phyloP scores from a whole-genome alignment of 1,140 invertebrate species.

The Rhagoletis zephyria region DNA sequence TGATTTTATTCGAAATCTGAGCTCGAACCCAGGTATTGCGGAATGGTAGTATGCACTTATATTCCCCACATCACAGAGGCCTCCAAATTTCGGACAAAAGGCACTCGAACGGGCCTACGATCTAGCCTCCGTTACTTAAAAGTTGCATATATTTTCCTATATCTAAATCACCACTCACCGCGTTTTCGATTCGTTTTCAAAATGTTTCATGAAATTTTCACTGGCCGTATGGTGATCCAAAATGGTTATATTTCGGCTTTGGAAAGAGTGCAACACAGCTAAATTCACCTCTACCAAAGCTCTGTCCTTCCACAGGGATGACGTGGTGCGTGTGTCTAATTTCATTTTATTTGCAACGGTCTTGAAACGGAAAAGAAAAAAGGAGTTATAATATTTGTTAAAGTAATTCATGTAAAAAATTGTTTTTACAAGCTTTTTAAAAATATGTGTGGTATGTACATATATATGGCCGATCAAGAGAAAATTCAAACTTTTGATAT shows the following conservation, averaged over 20 bases:
- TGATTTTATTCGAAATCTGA: no score
- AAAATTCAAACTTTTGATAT: no score
- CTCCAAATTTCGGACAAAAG: no score
- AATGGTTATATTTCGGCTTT: slow-evolving; percentile 89
- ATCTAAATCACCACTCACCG: slow-evolving; percentile 72
- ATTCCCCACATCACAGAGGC: no score
- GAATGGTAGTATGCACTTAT: no score
- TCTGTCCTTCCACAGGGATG: slow-evolving; percentile 91
- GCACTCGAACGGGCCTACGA: no score
- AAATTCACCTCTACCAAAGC: slow-evolving; percentile 89
- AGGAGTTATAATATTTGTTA: slow-evolving; percentile 32
- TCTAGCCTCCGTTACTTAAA: no score
- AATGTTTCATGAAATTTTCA: slow-evolving; percentile 94
- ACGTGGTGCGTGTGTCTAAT: slow-evolving; percentile 84
- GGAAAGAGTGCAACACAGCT: slow-evolving; percentile 91
- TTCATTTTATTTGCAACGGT: slow-evolving; percentile 86
- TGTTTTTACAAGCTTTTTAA: background rate
- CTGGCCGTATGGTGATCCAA: slow-evolving; percentile 93
- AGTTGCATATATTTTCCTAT: no score
- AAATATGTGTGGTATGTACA: background rate
- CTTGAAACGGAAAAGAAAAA: slow-evolving; percentile 72
- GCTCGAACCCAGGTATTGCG: no score
- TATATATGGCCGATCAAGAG: background rate
- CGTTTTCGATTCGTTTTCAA: slow-evolving; percentile 88
- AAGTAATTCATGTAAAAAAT: background rate